These are phyloP conservation scores for Lapara coniferarum DNA, from an alignment of 2,888 invertebrate genomes.

Conservation along the genomic window DNA sequence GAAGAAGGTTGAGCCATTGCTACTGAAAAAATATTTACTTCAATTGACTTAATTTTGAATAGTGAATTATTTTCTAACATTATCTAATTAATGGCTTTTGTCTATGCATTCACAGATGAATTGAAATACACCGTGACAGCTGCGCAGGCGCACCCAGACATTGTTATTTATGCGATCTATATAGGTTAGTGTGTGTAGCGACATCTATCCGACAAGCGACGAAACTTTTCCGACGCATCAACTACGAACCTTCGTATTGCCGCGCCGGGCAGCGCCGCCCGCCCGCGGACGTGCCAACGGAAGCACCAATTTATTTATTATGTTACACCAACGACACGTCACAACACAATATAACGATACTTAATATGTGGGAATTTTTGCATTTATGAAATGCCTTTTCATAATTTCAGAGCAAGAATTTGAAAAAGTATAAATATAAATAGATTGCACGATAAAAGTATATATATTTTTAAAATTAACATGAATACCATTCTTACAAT, in stretches of 20 bases:
- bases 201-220: conserved; percentile 63
- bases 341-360: no score
- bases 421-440: no score
- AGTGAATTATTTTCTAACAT: not conserved
- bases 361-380: no score
- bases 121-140: conserved; percentile 70
- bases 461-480: no score
- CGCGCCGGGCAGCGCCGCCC: not conserved
- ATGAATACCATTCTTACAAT: no score
- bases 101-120: conserved; percentile 51
- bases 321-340: no score
- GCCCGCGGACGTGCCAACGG: not conserved
- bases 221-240: conserved; percentile 41
- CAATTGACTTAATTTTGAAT: no score
- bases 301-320: conserved; percentile 10
- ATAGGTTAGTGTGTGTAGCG: conserved; percentile 70
- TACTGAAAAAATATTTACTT: no score
- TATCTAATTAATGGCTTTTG: conserved; percentile 13
- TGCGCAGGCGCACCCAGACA: conserved; percentile 50
- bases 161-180: conserved; percentile 55
- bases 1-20: no score
- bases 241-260: conserved; percentile 22
- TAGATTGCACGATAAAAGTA: no score
- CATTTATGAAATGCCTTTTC: no score
- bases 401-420: no score